A percentile compares a stretch with the other conserved stretches of the same genome.
These are phyloP conservation scores for Leucophenga maculata DNA, from an alignment of 2,888 invertebrate species.

Conservation along the genomic window DNA sequence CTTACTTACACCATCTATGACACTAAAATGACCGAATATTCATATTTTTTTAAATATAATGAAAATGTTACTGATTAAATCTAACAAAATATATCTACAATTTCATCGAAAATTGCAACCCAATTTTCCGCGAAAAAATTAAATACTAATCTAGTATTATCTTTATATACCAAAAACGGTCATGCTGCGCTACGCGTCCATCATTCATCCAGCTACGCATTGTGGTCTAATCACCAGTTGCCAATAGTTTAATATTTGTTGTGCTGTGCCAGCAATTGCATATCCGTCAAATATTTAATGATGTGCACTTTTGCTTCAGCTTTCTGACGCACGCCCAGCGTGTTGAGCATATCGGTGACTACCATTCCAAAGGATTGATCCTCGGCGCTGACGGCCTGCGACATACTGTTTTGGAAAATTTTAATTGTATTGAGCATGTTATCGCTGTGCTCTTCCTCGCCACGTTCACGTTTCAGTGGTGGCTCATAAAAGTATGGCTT, in stretches of 20 bases:
- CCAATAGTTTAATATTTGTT: conserved; percentile 62
- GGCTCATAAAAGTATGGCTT: conserved; percentile 69
- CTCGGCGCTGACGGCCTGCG: conserved; percentile 67
- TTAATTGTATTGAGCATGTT: conserved; percentile 69
- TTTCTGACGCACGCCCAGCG: conserved; percentile 67
- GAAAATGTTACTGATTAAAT: too few species aligned
- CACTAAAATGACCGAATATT: too few species aligned
- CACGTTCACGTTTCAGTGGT: conserved; percentile 64
- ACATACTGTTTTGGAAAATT: conserved; percentile 68
- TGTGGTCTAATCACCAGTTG: conserved; percentile 31
- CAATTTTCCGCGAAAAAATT: too few species aligned
- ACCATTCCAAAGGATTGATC: conserved; percentile 69
- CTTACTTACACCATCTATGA: too few species aligned
- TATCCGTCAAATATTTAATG: conserved; percentile 68
- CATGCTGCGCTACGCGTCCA: conserved; percentile 30
- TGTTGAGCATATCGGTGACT: conserved; percentile 68
- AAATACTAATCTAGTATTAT: neutral
- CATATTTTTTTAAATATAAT: too few species aligned
- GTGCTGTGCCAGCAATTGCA: conserved; percentile 68
- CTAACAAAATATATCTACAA: too few species aligned
- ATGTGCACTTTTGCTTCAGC: conserved; percentile 69
- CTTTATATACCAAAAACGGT: conserved; percentile 38
- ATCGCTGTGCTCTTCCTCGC: conserved; percentile 67
- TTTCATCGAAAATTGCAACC: too few species aligned
- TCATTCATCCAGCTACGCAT: conserved; percentile 9